Conservation (phyloP, 2,888 invertebrate genomes). For the Carterocephalus palaemon region DNA sequence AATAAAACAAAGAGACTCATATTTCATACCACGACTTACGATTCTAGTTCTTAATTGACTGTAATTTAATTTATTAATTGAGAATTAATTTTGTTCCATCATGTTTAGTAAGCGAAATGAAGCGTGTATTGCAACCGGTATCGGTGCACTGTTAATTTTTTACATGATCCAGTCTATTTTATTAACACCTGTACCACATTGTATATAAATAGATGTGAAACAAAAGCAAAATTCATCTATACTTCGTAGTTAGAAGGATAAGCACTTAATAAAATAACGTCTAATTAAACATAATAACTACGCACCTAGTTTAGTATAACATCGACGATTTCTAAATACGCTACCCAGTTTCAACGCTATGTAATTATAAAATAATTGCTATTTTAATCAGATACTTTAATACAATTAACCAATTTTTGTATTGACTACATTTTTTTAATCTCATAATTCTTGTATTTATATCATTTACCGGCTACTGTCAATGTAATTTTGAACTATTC, state of each 20-base stretch:
- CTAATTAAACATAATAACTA: conserved; percentile 17
- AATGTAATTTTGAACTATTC: conserved; percentile 12
- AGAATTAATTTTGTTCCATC: background rate
- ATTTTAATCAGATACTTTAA: conserved; percentile 22
- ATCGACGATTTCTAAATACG: conserved; percentile 27
- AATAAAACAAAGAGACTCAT: no score
- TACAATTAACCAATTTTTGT: conserved; percentile 19
- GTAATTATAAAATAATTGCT: conserved; percentile 26
- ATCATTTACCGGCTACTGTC: no score
- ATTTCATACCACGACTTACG: no score
- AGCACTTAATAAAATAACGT: conserved; percentile 17
- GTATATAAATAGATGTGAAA: background rate
- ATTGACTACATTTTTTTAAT: no score
- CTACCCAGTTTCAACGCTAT: conserved; percentile 23
- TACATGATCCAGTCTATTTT: background rate
- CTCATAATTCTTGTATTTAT: no score
- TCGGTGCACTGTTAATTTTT: background rate
- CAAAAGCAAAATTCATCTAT: conserved; percentile 1
- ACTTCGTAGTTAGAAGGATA: conserved; percentile 14
- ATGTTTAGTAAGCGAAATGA: background rate
- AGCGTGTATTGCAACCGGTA: background rate
- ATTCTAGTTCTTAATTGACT: no score
- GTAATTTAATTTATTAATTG: no score
- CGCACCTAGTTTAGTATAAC: conserved; percentile 13
- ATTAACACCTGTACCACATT: background rate